Conservation (phyloP, 2,888 invertebrate species). For the Ischnura elegans region DNA sequence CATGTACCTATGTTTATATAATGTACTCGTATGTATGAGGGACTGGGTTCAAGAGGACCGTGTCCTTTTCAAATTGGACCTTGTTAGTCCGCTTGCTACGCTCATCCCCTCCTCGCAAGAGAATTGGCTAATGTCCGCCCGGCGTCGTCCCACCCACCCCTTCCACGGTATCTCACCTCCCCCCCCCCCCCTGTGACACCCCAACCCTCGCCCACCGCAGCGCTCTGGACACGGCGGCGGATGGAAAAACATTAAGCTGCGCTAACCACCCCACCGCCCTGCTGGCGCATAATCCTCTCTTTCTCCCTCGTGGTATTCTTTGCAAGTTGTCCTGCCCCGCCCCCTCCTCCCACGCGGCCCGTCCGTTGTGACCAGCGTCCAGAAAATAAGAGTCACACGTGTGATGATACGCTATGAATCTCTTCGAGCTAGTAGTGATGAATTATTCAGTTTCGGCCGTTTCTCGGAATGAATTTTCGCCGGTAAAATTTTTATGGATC, state of each 20-base stretch:
- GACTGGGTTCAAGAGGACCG: slow-evolving; percentile 30
- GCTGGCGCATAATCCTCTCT: not conserved
- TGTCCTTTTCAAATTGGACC: slow-evolving; percentile 36
- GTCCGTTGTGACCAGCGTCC: not conserved
- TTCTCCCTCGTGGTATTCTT: not conserved
- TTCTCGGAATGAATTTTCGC: not conserved
- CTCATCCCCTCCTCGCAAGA: slow-evolving; percentile 16
- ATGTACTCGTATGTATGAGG: not conserved
- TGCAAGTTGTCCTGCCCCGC: not conserved
- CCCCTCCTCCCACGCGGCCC: not conserved
- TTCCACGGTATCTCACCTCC: not conserved
- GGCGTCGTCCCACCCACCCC: not conserved
- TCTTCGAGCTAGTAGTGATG: not conserved
- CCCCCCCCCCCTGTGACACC: not conserved
- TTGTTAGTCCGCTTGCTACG: slow-evolving; percentile 49
- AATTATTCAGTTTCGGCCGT: not conserved
- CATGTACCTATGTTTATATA: too few species aligned
- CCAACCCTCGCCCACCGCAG: not conserved
- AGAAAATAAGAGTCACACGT: not conserved
- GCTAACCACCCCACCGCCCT: not conserved
- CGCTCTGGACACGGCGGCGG: not conserved
- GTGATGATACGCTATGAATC: not conserved
- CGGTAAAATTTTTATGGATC: too few species aligned
- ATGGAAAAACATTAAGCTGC: not conserved
- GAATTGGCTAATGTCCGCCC: slow-evolving; percentile 50